phyloP scores from a whole-genome alignment of 2,888 invertebrate genomes.

The Stramonita haemastoma region DNA sequence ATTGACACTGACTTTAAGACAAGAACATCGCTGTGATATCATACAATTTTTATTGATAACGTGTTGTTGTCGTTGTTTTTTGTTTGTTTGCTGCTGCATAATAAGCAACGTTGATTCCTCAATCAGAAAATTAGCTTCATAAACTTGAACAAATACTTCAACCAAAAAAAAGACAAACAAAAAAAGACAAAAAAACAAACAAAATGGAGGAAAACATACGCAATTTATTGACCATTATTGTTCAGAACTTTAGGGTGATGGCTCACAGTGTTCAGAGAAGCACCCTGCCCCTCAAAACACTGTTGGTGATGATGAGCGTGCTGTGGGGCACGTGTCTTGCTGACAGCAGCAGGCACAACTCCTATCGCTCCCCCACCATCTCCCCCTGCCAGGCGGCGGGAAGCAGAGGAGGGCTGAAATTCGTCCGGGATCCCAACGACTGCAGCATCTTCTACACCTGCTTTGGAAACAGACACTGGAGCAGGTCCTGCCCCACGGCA shows the following conservation, averaged over 20 bases:
- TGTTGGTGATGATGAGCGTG: background rate
- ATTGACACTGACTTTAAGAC: too few relatives aligned
- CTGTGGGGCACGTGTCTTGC: constrained; percentile 12
- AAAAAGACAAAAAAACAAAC: background rate
- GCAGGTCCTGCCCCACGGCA: constrained; percentile 43
- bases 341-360: background rate
- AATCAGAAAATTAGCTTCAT: too few relatives aligned
- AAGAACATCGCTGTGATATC: too few relatives aligned
- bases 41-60: too few relatives aligned
- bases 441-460: constrained; percentile 53
- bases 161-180: too few relatives aligned
- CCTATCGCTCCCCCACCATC: constrained; percentile 11
- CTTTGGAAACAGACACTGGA: constrained; percentile 47
- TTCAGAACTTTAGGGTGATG: background rate
- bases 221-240: background rate
- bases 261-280: background rate
- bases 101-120: too few relatives aligned
- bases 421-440: constrained; percentile 44
- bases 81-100: too few relatives aligned
- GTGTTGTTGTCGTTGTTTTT: too few relatives aligned
- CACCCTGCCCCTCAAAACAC: background rate
- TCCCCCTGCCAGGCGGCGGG: constrained; percentile 17
- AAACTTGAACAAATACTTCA: too few relatives aligned
- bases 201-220: background rate
- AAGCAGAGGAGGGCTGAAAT: background rate